Base-by-base conservation (phyloP, 2,888 invertebrate species). In the Drosophila rellima region DNA sequence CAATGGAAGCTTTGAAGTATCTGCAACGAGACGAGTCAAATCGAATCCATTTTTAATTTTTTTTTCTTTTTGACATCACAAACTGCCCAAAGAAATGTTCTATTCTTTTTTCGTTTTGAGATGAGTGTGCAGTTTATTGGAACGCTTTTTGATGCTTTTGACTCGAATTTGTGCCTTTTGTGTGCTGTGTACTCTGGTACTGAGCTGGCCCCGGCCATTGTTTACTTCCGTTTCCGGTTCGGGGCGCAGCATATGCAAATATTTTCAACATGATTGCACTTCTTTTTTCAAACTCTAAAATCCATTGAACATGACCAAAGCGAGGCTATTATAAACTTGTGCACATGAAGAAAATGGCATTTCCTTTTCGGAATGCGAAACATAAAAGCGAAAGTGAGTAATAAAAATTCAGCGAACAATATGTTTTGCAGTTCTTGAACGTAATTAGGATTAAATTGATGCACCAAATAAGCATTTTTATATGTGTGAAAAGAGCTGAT, bases 221-320 rank as follows among this genome's bases (percentile, higher is more conserved):
- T 82, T 88, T 82, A 88, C 88, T 85, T 88, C 88, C 88, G 82
- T 63, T 82, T 82, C 88, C 86, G 82, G 67, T 69, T 65, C 18
- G 63, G 31, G 47, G 56, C 51, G 64, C 63, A 66, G 76, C 82
- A 60, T 75, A 82, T 79, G 82, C 75, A 82, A 82, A 82, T 82
- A 88, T 85, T 80, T 82, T 82, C 80, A 73, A 71, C 82, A 71
- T 78, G 82, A 83, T 83, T 88, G 89, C 89, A 71, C 81, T 87
- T 83, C 78, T 70, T 69, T 51, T 73, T 66, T 85, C 76, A 82
- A 64, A 69, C 40, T 37, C 51, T 6, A 26, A 37, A 40, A 4
- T n/a, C 42, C 42, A 55, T 55, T 44, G 42, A 13, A 54, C 31
- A n/a, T 29, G 29, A 23, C 11, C 35, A 23, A 45, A 13, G 11